Evolutionary conservation across 2,888 invertebrate genomes (phyloP), one percentile per base, ranked within the genome.

Genomic region (Apocheima hispidaria): DNA sequence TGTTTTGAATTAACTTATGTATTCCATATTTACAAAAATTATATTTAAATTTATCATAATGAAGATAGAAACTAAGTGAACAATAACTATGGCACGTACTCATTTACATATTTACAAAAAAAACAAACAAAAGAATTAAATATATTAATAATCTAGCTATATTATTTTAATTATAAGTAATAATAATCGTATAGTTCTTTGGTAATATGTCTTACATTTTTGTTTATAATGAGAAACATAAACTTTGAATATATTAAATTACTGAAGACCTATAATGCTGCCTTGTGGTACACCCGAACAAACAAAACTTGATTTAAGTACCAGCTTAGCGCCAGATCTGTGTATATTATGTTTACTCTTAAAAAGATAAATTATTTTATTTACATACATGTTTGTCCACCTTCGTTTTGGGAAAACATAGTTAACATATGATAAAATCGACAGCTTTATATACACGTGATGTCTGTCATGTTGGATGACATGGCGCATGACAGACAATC

Each of bases 101-200:
- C 18, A 10, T 18, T n/a, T n/a, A n/a, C n/a, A n/a, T 46, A 46
- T 46, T 46, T 33, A 46, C 46, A 44, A 44, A 44, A 16, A 6
- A 26, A 26, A 16, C 12, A 44, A 16, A 6, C 14, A 26, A 16
- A 12, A 26, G 4, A 26, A 14, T 40, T 43, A 6, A 2, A 30
- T 46, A 46, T 26, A 30, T 20, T 20, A 18, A 18, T 18, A 33
- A 33, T n/a, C 6, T 41, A 23, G 4, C 7, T 44, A 14, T 28
- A 16, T 44, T 28, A 46, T n/a, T 18, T 41, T 28, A 46, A 9
- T 18, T 23, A 49, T 36, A 43, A 38, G 49, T 55, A 58, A 50
- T 41, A 23, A 38, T 51, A 46, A 46, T 46, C 46, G 46, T 46
- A 46, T 46, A 46, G 18, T 46, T 46, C 46, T 46, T 46, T 46